Percentiles rank a stretch among this genome's conserved stretches.
Conservation (phyloP, 2,113 vertebrate species). For the Thinocorus orbignyianus region DNA sequence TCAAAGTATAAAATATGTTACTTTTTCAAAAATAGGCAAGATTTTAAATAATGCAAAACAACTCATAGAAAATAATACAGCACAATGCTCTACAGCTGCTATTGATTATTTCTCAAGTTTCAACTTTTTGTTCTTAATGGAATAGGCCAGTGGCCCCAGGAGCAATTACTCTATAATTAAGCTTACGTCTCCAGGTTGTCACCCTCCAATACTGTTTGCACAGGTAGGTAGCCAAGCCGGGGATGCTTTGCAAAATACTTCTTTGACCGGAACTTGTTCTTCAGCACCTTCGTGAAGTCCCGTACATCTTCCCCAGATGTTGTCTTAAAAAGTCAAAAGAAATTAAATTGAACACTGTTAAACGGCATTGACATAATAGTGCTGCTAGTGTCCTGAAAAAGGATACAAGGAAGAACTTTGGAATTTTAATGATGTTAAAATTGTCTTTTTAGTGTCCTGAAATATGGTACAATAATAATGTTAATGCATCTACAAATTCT, state of each 20-base stretch:
- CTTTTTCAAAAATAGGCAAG: not conserved
- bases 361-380: not conserved
- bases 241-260: constrained; percentile 98
- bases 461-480: not conserved
- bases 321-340: constrained; percentile 77
- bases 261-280: constrained; percentile 98
- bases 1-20: not conserved
- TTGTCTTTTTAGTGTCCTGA: not conserved
- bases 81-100: not conserved
- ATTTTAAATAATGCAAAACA: not conserved
- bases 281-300: constrained; percentile 98
- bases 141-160: not conserved
- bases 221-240: constrained; percentile 93
- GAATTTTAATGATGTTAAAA: not conserved
- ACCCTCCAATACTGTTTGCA: constrained; percentile 97
- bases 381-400: not conserved
- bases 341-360: not conserved
- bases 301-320: constrained; percentile 97
- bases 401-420: not conserved
- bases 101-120: not conserved
- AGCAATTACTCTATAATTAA: not conserved
- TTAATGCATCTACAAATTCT: not conserved
- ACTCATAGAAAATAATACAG: not conserved
- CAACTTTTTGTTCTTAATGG: not conserved
- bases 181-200: constrained; percentile 98